Conservation (phyloP, 2,797 vertebrate genomes). For the Steatocranus sp. region DNA sequence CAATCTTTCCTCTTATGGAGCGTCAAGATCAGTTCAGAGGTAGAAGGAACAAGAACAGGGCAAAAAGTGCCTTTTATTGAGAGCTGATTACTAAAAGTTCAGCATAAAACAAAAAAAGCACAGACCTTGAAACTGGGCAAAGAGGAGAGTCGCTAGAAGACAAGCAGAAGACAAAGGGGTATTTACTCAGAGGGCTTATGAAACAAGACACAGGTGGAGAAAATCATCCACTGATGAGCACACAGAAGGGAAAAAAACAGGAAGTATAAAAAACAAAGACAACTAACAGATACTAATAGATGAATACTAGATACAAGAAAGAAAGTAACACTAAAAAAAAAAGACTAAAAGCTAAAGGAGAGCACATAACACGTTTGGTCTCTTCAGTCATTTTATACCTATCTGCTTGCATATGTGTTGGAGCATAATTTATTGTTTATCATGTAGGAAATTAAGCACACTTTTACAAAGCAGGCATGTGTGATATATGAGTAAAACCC, state of each 20-base stretch:
- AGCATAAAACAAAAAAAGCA: background rate
- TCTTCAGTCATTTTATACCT: background rate
- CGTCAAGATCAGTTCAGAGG: fast-evolving
- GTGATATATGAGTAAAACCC: fast-evolving
- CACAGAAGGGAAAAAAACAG: background rate
- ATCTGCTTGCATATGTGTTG: background rate
- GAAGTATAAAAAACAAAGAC: background rate
- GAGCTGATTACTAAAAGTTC: background rate
- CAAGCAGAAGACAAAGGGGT: background rate
- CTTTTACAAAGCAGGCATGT: background rate
- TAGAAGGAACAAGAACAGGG: too few relatives aligned
- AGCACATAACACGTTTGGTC: background rate
- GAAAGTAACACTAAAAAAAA: background rate
- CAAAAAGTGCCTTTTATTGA: background rate
- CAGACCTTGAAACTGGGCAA: background rate
- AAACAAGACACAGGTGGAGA: background rate
- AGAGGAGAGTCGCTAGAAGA: background rate
- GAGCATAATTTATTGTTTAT: background rate
- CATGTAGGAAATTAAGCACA: background rate
- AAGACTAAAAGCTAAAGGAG: background rate
- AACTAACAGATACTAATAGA: background rate
- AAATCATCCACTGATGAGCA: background rate
- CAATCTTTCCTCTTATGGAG: background rate
- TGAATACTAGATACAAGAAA: background rate
- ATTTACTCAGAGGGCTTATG: background rate